A percentile compares a stretch with the other conserved stretches of the same genome.
These are phyloP conservation scores for Enteromius fasciolatus DNA, from an alignment of 2,797 vertebrate species.

Conservation along the genomic window DNA sequence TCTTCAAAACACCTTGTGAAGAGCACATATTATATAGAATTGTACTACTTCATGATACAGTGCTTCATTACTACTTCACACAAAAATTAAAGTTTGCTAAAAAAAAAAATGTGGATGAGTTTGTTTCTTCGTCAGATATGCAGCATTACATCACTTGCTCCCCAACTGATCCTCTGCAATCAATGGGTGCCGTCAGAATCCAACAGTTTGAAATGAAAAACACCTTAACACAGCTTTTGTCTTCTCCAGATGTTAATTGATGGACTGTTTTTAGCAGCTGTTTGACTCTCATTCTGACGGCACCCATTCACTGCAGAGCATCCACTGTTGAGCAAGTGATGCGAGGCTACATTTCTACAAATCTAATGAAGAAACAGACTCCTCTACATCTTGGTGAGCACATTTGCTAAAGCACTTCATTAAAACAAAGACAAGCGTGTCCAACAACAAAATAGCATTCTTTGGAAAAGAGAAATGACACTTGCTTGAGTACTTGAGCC, in stretches of 20 bases:
- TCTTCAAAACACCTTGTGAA: not conserved
- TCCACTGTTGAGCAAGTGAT: no score
- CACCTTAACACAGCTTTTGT: not conserved
- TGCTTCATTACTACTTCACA: not conserved
- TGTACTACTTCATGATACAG: not conserved
- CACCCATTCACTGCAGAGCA: not conserved
- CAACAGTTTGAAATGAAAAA: not conserved
- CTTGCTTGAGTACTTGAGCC: constrained; percentile 89
- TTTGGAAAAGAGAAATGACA: constrained; percentile 21
- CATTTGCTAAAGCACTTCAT: not conserved
- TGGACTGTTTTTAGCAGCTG: not conserved
- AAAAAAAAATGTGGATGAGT: not conserved
- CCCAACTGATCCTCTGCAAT: not conserved
- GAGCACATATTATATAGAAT: not conserved
- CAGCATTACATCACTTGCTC: not conserved
- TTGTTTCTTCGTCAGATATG: not conserved
- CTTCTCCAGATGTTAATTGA: not conserved
- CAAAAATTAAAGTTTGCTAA: not conserved
- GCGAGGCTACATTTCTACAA: not conserved
- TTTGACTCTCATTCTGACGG: not conserved
- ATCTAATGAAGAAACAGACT: not conserved
- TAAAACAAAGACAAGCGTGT: not conserved
- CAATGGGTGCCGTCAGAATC: not conserved
- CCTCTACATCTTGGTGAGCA: not conserved
- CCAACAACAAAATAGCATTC: not conserved